Conservation (phyloP, 2,113 vertebrate genomes). For the Garra rufa region DNA sequence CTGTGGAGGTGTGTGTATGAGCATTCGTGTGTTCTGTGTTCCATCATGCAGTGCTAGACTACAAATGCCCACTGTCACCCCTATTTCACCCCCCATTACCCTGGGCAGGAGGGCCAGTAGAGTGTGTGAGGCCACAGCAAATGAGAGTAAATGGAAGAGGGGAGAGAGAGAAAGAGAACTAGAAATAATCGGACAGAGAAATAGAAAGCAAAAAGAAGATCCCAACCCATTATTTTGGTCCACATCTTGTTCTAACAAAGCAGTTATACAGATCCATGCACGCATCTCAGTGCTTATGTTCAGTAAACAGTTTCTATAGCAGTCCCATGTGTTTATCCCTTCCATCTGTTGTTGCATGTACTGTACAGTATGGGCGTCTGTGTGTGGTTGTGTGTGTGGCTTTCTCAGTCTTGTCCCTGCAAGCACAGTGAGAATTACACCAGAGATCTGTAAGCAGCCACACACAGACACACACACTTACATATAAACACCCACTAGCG, state of each 20-base stretch:
- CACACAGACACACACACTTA: not conserved
- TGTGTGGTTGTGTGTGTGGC: constrained; percentile 42
- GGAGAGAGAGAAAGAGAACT: not conserved
- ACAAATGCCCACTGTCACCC: constrained; percentile 65
- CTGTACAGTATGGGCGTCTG: not conserved
- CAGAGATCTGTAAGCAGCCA: constrained; percentile 56
- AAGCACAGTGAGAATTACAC: constrained; percentile 57
- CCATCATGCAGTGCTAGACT: constrained; percentile 59
- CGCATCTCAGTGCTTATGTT: not conserved
- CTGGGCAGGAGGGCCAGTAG: constrained; percentile 61
- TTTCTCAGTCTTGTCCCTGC: constrained; percentile 11
- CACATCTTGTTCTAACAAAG: not conserved
- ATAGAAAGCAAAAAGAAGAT: not conserved
- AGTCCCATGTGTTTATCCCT: not conserved
- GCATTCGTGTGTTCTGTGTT: constrained; percentile 51
- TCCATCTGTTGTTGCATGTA: constrained; percentile 14
- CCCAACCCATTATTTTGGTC: not conserved
- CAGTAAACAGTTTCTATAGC: constrained; percentile 53
- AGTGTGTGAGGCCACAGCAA: constrained; percentile 34
- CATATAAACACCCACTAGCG: constrained; percentile 20
- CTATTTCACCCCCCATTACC: constrained; percentile 77
- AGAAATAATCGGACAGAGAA: constrained; percentile 33
- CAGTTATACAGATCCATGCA: not conserved
- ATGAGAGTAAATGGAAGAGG: constrained; percentile 24
- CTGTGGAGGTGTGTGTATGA: constrained; percentile 23